Conservation (phyloP, 2,113 vertebrate species). For the Axis porcinus region DNA sequence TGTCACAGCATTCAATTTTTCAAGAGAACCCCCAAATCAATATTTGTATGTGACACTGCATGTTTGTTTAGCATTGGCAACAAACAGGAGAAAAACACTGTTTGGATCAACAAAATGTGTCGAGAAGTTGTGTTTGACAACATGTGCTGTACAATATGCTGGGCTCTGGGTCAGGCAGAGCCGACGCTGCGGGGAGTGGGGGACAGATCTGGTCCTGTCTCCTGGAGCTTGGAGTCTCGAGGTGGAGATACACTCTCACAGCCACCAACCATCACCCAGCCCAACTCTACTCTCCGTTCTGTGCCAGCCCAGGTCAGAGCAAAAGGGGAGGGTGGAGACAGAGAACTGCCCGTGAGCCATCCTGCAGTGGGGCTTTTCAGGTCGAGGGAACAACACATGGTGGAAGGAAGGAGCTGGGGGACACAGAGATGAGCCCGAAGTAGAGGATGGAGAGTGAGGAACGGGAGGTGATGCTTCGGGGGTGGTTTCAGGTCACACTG, state of each 20-base stretch:
- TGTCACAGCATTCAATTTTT: background rate
- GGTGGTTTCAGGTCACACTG: background rate
- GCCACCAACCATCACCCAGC: background rate
- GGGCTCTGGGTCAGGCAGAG: background rate
- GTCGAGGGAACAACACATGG: background rate
- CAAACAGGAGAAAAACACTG: background rate
- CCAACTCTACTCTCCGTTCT: background rate
- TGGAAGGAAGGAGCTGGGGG: background rate
- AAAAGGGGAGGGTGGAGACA: background rate
- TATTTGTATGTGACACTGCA: background rate
- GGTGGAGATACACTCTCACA: background rate
- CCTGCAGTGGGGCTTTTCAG: background rate
- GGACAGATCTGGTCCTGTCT: background rate
- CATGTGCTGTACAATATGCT: background rate
- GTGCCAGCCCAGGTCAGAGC: background rate
- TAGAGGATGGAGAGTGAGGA: background rate
- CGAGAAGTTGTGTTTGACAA: background rate
- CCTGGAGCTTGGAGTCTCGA: background rate
- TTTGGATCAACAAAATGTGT: background rate
- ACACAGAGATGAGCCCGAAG: background rate
- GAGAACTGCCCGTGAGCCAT: background rate
- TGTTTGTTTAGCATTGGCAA: background rate
- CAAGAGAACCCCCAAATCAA: background rate
- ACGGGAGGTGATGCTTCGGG: accelerated
- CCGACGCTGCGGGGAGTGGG: accelerated